Evolutionary conservation across 2,888 invertebrate species (phyloP), one percentile per base, ranked within the genome.

Genomic region (Folsomia candida): DNA sequence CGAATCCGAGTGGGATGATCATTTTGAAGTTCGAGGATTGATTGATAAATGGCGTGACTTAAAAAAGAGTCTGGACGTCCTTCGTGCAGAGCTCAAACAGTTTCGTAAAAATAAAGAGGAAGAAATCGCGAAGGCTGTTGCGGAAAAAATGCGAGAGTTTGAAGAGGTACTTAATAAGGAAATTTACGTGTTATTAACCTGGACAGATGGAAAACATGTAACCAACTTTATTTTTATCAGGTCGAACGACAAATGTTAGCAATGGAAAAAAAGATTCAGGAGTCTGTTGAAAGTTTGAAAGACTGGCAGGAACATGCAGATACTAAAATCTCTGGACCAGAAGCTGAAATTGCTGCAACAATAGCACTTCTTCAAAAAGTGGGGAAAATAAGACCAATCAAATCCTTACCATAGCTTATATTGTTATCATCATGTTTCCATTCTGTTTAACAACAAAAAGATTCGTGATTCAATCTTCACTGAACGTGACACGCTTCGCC

Each of bases 1-100:
- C 60, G 72, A 74, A 54, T 67, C 70, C n/a, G 77, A 78, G 37
- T 78, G 76, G 76, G 75, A 78, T 51, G 79, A 79, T 51, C 78
- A 79, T 60, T 71, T 73, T 22, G 74, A 76, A 63, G 74, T 79
- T 1, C 69, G 72, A 22, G 68, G 67, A 25, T 67, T 73, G 64
- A 59, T 70, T 27, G 74, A 79, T 2, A 73, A 76, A 65, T 77
- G 72, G 74, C 63, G 72, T 29, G 64, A 77, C 11, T 28, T 75
- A 59, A 68, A 76, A 60, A 67, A 71, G 47, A 75, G 76, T 29
- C 63, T 76, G 47, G 70, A 73, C 37, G 24, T 57, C 1, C 67
- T 76, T 20, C 68, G 74, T 27, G 68, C 69, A 14, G 77, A 79
- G 59, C 60, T 78, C 57, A 75, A 74, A 29, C 51, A 71, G 28